Evolutionary conservation across 2,888 invertebrate genomes (phyloP).

Genomic region (Tridacna gigas): DNA sequence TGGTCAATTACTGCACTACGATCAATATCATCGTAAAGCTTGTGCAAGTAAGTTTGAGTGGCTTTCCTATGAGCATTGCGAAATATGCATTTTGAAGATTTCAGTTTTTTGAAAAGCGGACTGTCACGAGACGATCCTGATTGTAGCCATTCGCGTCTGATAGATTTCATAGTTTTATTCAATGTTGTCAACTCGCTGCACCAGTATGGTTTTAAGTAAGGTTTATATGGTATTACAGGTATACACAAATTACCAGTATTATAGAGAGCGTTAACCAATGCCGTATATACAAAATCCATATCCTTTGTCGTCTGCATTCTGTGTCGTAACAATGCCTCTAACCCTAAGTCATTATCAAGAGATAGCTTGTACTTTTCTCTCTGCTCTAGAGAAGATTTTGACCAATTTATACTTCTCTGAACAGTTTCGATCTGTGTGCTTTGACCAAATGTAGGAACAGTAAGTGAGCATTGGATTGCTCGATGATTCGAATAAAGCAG

Average conservation of each 20-base stretch:
- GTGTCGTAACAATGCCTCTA: neutral
- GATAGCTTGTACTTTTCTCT: neutral
- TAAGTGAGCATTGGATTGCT: neutral
- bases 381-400: too few species aligned
- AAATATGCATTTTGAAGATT: too few species aligned
- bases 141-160: neutral
- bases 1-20: neutral
- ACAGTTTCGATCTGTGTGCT: too few species aligned
- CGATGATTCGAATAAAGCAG: neutral
- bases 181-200: neutral
- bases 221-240: too few species aligned
- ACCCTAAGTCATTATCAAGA: neutral
- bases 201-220: too few species aligned
- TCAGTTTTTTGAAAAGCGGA: too few species aligned
- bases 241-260: neutral
- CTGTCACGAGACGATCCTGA: too few species aligned
- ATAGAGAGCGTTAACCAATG: too few species aligned
- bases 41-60: neutral
- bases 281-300: too few species aligned
- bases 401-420: too few species aligned
- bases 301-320: too few species aligned
- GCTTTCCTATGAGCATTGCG: constrained; percentile 5
- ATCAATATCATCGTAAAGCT: constrained; percentile 9
- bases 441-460: neutral
- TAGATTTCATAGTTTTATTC: constrained; percentile 7